Evolutionary conservation across 2,113 vertebrate genomes (phyloP), one percentile per base, ranked within the genome.

Genomic region (Fregetta grallaria): DNA sequence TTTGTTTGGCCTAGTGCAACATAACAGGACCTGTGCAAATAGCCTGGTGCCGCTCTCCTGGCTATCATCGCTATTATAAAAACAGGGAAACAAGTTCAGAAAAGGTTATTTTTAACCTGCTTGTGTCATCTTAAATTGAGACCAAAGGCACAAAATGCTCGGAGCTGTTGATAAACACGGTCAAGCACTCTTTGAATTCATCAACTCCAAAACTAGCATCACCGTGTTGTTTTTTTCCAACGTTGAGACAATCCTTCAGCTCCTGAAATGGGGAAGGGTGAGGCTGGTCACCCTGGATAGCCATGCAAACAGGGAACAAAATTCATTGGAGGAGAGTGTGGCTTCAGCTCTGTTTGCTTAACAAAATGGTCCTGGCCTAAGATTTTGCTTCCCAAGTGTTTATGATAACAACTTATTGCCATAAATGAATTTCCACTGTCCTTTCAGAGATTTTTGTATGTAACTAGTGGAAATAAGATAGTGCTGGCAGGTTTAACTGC

Each of bases 11-110:
- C 44, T 26, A 11, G 5, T 36, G 55, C 9, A 26, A 20, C 9
- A 4, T n/a, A 34, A 8, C 13, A 17, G 34, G 38, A 18, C 20
- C 26, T 38, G 9, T 1, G 1, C 2, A 3, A 42, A 22, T 3
- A 52, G 52, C 30, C 14, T 30, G 38, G 13, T 13, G 55, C 34
- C 34, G 70, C 58, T 79, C 10, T 94, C 20, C 32, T 53, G 52
- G 38, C 7, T 92, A 4, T 49, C 5, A 5, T 4, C 36, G 53
- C 17, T 42, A 3, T 40, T 45, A 15, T 3, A n/a, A 19, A 89
- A 58, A 17, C 19, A 26, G 27, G 40, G 30, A 61, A 66, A 44
- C 8, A 29, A 19, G 14, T 49, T 65, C 21, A 55, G 40, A 42
- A 38, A 52, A 44, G 25, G 8, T 62, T 9, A 7, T 62, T 91